A percentile compares a stretch with the other conserved stretches of the same genome.
Conservation (phyloP, 2,113 vertebrate genomes). For the Hypanus sabinus region DNA sequence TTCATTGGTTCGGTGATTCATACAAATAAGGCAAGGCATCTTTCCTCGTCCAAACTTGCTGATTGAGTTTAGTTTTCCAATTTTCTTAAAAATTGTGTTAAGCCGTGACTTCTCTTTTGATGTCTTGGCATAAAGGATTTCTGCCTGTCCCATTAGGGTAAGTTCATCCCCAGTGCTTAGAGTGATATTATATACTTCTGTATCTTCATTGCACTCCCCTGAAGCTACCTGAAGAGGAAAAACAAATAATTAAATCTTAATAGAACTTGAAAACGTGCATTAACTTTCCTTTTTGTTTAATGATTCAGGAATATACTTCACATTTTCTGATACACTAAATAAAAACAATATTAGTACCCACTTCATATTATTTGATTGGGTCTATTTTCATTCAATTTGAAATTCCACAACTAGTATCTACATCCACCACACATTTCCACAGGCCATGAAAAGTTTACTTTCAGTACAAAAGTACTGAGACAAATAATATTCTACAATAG, state of each 20-base stretch:
- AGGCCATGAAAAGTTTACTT: neutral
- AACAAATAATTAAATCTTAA: neutral
- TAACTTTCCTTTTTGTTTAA: neutral
- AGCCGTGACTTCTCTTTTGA: constrained; percentile 88
- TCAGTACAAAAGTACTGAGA: too few relatives aligned
- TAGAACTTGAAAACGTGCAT: neutral
- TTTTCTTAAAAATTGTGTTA: constrained; percentile 95
- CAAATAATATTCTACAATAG: too few relatives aligned
- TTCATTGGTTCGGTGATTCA: constrained; percentile 98
- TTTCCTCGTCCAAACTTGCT: constrained; percentile 85
- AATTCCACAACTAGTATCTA: neutral
- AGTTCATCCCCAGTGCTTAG: constrained; percentile 90
- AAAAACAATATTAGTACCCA: too few relatives aligned
- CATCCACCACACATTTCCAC: neutral
- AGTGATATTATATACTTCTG: constrained; percentile 93
- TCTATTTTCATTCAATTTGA: neutral
- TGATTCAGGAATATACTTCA: neutral
- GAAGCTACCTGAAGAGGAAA: constrained; percentile 77
- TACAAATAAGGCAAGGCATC: constrained; percentile 97
- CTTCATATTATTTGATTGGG: neutral
- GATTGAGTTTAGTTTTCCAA: constrained; percentile 91
- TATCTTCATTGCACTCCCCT: constrained; percentile 95
- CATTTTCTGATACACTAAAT: neutral
- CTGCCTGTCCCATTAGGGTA: constrained; percentile 95
- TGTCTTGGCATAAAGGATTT: constrained; percentile 95